Evolutionary conservation across 2,113 vertebrate species (phyloP).

Genomic region (Sander lucioperca): DNA sequence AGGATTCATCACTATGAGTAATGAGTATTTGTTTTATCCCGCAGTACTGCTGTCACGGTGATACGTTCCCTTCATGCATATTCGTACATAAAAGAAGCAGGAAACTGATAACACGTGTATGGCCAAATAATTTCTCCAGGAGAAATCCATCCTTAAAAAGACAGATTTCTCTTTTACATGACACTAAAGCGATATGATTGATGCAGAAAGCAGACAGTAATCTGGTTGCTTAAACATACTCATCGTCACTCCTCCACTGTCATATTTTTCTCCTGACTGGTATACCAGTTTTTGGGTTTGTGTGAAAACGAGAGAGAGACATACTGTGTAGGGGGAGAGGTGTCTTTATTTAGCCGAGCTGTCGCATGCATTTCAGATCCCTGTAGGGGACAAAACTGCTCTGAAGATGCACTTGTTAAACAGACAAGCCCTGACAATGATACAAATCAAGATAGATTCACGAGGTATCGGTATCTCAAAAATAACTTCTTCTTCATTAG

Average conservation of each 20-base stretch:
- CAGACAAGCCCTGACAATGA: conserved; percentile 1
- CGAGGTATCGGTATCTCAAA: conserved; percentile 13
- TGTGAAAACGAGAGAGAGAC: conserved; percentile 35
- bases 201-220: not conserved
- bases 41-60: not conserved
- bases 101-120: not conserved
- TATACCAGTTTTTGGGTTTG: not conserved
- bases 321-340: not conserved
- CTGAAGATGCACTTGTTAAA: conserved; percentile 48
- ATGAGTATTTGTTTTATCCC: not conserved
- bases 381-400: conserved; percentile 4
- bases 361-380: conserved; percentile 41
- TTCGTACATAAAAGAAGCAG: not conserved
- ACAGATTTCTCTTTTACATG: not conserved
- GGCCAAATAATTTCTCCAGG: not conserved
- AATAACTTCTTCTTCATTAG: conserved; percentile 14
- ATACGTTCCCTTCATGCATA: not conserved
- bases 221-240: not conserved
- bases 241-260: not conserved
- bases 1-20: not conserved
- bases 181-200: not conserved
- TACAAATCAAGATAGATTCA: conserved; percentile 2
- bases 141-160: not conserved
- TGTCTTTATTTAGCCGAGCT: conserved; percentile 51
- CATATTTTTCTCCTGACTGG: not conserved